phyloP scores from a whole-genome alignment of 2,797 vertebrate genomes.

The Chelon auratus region DNA sequence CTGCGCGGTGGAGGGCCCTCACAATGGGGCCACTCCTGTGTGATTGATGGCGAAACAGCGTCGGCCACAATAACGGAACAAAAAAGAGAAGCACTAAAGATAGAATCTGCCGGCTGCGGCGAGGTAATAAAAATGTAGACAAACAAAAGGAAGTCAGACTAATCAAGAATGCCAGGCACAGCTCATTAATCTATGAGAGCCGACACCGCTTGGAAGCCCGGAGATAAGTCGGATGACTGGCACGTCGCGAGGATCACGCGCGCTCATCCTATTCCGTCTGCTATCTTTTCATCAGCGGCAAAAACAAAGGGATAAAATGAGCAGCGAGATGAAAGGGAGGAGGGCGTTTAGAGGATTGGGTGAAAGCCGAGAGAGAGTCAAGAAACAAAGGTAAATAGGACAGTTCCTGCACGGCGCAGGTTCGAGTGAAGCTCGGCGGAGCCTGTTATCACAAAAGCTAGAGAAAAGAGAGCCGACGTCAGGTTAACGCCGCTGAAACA shows the following conservation, averaged over 20 bases:
- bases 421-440: slow-evolving; percentile 20
- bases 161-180: slow-evolving; percentile 72
- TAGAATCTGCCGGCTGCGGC: slow-evolving; percentile 58
- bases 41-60: slow-evolving; percentile 78
- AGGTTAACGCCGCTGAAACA: slow-evolving; percentile 14
- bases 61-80: slow-evolving; percentile 63
- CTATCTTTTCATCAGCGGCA: slow-evolving; percentile 66
- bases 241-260: slow-evolving; percentile 32
- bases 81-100: slow-evolving; percentile 55
- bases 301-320: slow-evolving; percentile 66
- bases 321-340: slow-evolving; percentile 47
- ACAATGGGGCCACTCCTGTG: slow-evolving; percentile 70
- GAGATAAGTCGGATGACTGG: slow-evolving; percentile 71
- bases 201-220: slow-evolving; percentile 36
- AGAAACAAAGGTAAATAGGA: slow-evolving; percentile 61
- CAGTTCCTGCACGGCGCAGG: slow-evolving; percentile 16
- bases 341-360: slow-evolving; percentile 29
- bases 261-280: slow-evolving; percentile 40
- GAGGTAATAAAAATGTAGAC: slow-evolving; percentile 70
- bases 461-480: slow-evolving; percentile 4
- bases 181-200: slow-evolving; percentile 76
- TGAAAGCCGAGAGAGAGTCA: slow-evolving; percentile 7
- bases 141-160: slow-evolving; percentile 73
- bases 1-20: slow-evolving; percentile 67
- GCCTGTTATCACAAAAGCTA: not conserved